Evolutionary conservation across 2,888 invertebrate genomes (phyloP), one percentile per base, ranked within the genome.

Genomic region (Cataglyphis rosenhaueri): DNA sequence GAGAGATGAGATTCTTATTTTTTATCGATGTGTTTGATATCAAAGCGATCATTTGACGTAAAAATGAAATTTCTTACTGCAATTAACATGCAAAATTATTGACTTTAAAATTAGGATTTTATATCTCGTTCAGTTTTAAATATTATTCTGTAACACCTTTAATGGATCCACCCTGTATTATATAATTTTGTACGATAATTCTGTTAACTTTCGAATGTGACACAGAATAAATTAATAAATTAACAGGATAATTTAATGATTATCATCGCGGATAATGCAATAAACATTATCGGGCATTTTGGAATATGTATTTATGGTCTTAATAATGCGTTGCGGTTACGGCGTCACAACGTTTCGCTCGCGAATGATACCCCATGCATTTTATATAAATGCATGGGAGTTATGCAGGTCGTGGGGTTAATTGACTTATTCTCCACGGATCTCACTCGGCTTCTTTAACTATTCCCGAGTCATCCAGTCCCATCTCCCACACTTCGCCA

Each of bases 391-490:
- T 25, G 65, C 25, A 25, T 9, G 8, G 8, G 15, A 55, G 10
- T 25, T 29, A 15, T 59, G 29, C 18, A 38, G 25, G 29, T 73
- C 41, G 35, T 15, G 15, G 59, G 64, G 44, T 68, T 55, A 78
- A 68, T 78, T 59, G 32, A 35, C 52, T 78, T 59, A 68, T 78
- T 78, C 44, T 57, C 9, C 35, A 10, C 44, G 44, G 44, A 59
- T 70, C 59, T 70, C 44, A 55, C 68, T 79, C 35, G n/a, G 44
- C 35, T 79, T 65, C 84, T 32, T 84, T 81, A 75, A 66, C 71
- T 74, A 84, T 86, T 87, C 81, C 61, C 84, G 35, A 81, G 75
- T 81, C 74, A 83, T 81, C 84, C 84, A 64, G 81, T 55, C 71
- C 57, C 68, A 12, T 44, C 83, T 79, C 66, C 66, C 75, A 74